Base-by-base conservation (phyloP, 2,797 vertebrate genomes). In the Onychomys torridus region DNA sequence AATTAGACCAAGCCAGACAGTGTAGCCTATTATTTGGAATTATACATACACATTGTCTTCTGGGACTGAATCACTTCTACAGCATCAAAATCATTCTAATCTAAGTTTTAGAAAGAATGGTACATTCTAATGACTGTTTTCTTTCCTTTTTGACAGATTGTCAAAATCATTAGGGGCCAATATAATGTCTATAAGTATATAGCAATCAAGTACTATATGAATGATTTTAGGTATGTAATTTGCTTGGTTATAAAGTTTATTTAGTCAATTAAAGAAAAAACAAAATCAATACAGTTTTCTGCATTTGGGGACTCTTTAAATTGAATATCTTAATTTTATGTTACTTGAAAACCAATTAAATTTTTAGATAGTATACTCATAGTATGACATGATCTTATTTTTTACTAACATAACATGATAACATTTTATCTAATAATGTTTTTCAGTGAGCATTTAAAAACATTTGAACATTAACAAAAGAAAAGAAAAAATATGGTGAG, bases 191-290 rank as follows among this genome's bases (percentile, higher is more conserved):
- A 1, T n/a, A 69, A 89, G 25, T 93, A 96, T 95, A 84, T 65
- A 97, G 40, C 52, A 59, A 69, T 69, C 81, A 12, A 5, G 0
- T 59, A 82, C 19, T 49, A 0, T 93, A 91, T 79, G 78, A 92
- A 78, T 85, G 93, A 1, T 90, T 97, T 97, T 93, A 97, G 96
- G 81, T 3, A 97, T 79, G 0, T 12, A 83, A 61, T 83, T 93
- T 87, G 77, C 95, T 83, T 96, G 93, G 7, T 82, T 97, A 94
- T 96, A 86, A 78, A 93, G 92, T 92, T 65, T 95, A 46, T 76
- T 43, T 67, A 93, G 89, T 71, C 13, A 96, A 92, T 95, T 86
- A 94, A 59, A 37, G 16, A 78, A 93, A 93, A 79, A 88, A 76
- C 92, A 90, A 97, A 96, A 59, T 32, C 43, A 2, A 43, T 37